These are phyloP conservation scores for Leguminivora glycinivorella DNA, from an alignment of 1,140 invertebrate genomes.

Conservation along the genomic window DNA sequence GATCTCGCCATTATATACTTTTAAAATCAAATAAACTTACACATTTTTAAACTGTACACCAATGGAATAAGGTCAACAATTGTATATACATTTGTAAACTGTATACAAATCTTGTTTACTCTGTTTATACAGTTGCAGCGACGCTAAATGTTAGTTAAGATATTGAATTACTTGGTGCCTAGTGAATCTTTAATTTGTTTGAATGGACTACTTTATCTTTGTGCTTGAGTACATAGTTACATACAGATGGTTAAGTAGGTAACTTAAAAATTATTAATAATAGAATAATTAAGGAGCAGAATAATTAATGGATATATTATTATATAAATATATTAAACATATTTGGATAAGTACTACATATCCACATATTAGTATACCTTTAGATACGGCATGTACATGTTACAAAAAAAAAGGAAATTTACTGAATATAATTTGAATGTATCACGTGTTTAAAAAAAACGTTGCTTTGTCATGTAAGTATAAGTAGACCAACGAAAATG, in stretches of 20 bases:
- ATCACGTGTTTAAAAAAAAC: too few species aligned
- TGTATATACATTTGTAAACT: not conserved
- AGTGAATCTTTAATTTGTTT: not conserved
- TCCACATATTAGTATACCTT: too few species aligned
- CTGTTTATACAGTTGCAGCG: not conserved
- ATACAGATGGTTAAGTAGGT: not conserved
- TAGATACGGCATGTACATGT: too few species aligned
- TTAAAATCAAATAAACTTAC: slow-evolving; percentile 52
- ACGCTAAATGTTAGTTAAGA: not conserved
- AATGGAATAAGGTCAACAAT: not conserved
- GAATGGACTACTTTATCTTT: not conserved
- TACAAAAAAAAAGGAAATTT: too few species aligned
- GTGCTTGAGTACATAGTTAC: not conserved
- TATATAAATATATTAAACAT: too few species aligned
- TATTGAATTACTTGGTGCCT: not conserved
- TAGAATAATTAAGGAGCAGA: not conserved
- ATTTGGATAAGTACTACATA: too few species aligned
- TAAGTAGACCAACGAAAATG: too few species aligned
- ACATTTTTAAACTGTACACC: not conserved
- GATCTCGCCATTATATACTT: slow-evolving; percentile 51
- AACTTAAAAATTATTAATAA: not conserved
- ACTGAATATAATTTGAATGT: too few species aligned
- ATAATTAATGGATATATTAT: too few species aligned
- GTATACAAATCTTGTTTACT: slow-evolving; percentile 2
- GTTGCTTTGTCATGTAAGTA: too few species aligned